phyloP scores from a whole-genome alignment of 2,113 vertebrate species.

The Asarcornis scutulata region DNA sequence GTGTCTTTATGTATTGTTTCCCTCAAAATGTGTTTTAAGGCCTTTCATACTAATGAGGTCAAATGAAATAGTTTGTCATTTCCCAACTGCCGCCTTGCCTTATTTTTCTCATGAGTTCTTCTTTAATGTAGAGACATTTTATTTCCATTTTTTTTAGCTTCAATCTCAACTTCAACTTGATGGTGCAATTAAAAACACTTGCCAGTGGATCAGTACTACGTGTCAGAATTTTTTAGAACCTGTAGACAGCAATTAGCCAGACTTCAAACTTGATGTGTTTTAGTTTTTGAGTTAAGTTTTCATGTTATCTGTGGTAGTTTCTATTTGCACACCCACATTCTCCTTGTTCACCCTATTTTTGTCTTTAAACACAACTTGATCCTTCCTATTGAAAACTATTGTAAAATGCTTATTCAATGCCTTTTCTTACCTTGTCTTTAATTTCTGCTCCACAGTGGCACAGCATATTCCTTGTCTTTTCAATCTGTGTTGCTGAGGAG shows the following conservation, averaged over 20 bases:
- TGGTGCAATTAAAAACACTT: slow-evolving; percentile 3
- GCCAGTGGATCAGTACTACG: not conserved
- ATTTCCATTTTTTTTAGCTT: not conserved
- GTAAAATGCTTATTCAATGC: not conserved
- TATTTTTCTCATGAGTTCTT: not conserved
- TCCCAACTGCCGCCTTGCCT: not conserved
- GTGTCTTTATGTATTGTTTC: not conserved
- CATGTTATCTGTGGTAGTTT: not conserved
- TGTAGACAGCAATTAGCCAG: not conserved
- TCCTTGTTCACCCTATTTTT: not conserved
- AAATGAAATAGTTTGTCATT: not conserved
- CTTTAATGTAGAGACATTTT: not conserved
- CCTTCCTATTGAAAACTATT: not conserved
- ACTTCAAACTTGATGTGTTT: not conserved
- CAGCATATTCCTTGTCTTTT: not conserved
- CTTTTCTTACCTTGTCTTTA: not conserved
- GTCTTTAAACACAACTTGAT: not conserved
- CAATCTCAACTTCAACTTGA: not conserved
- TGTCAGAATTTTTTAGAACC: not conserved
- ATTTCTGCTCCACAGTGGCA: not conserved
- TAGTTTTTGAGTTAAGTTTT: not conserved
- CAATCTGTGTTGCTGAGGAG: not conserved
- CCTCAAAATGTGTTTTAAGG: not conserved
- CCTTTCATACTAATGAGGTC: not conserved
- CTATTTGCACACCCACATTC: not conserved